Evolutionary conservation across 2,888 invertebrate genomes (phyloP).

Genomic region (Buathra laborator): DNA sequence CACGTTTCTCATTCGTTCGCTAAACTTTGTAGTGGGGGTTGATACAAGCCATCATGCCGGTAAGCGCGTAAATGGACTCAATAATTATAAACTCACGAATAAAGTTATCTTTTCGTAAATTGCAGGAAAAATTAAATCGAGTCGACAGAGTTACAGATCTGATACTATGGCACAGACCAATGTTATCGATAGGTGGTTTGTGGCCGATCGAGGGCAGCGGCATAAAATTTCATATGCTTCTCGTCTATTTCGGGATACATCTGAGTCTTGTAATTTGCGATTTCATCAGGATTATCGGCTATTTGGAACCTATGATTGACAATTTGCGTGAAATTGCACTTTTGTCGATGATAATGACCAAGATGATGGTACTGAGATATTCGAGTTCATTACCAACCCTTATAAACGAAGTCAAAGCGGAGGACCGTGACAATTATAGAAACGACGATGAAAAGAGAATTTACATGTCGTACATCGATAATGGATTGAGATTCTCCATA

Average conservation of each 20-base stretch:
- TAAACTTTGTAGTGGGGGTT: not conserved
- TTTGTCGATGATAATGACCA: not conserved
- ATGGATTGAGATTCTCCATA: not conserved
- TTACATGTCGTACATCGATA: conserved; percentile 4
- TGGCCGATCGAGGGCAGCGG: conserved; percentile 38
- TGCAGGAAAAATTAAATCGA: conserved; percentile 21
- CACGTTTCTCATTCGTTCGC: not conserved
- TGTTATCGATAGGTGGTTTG: conserved; percentile 29
- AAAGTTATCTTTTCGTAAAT: not conserved
- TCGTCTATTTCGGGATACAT: conserved; percentile 3
- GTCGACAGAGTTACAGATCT: not conserved
- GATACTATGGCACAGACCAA: conserved; percentile 25
- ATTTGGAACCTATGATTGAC: not conserved
- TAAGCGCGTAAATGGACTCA: not conserved
- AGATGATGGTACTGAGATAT: conserved; percentile 9
- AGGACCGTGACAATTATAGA: not conserved
- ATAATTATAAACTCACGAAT: not conserved
- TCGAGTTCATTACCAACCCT: not conserved
- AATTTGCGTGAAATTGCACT: not conserved
- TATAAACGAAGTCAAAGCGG: not conserved
- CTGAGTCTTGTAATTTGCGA: not conserved
- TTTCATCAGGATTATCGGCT: not conserved
- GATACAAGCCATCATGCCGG: not conserved
- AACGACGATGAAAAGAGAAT: not conserved
- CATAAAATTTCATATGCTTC: conserved; percentile 29